Percentiles rank a stretch among this genome's conserved stretches.
Evolutionary conservation across 2,888 invertebrate species (phyloP).

Genomic region (Frankliniella fusca): DNA sequence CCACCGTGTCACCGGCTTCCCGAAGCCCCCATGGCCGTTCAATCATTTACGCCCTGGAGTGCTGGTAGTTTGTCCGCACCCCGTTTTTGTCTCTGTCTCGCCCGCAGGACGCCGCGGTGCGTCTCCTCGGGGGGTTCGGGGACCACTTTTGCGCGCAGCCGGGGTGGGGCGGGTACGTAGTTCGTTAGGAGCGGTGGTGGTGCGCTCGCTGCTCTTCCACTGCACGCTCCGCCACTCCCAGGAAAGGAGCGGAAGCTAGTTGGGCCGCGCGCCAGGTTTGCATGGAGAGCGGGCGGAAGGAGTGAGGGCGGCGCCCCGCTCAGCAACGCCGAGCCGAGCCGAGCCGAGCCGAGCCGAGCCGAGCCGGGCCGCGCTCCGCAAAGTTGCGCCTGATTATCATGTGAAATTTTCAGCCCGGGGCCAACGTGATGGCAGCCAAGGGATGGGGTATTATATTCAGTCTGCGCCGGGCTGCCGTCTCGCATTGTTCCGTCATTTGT

Average conservation of each 20-base stretch:
- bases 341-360: no score
- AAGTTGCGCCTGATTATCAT: constrained; percentile 10
- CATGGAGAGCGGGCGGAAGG: no score
- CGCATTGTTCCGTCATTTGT: constrained; percentile 6
- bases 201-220: no score
- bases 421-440: neutral
- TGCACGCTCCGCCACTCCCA: neutral
- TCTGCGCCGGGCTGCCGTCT: neutral
- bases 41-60: constrained; percentile 3
- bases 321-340: neutral
- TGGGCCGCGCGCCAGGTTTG: neutral
- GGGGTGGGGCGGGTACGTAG: no score
- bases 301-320: neutral
- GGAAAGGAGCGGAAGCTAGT: neutral
- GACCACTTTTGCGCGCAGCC: no score
- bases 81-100: no score
- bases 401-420: neutral
- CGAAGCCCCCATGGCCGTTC: neutral
- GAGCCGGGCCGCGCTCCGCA: no score
- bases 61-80: no score
- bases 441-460: neutral
- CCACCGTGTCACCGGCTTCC: neutral
- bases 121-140: no score
- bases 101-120: neutral
- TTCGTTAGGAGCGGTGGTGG: neutral